phyloP scores from a whole-genome alignment of 2,113 vertebrate species.

The Malurus melanocephalus region DNA sequence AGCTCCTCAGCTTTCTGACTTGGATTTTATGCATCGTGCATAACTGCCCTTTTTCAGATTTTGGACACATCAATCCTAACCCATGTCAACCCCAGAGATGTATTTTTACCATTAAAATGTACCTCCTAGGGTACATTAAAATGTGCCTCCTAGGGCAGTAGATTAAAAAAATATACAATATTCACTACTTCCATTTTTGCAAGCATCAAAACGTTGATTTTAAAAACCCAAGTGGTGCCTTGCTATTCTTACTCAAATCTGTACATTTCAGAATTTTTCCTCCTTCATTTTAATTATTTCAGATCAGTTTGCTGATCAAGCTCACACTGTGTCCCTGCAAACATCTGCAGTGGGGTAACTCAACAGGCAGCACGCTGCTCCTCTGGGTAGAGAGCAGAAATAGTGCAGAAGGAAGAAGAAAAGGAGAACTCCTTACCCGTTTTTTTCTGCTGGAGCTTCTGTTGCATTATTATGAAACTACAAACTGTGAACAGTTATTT shows the following conservation, averaged over 20 bases:
- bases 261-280: background rate
- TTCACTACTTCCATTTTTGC: background rate
- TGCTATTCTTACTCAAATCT: background rate
- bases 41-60: background rate
- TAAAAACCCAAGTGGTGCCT: background rate
- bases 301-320: background rate
- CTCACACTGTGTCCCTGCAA: background rate
- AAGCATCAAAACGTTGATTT: background rate
- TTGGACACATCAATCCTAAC: background rate
- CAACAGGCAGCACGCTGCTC: background rate
- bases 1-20: background rate
- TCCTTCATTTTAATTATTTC: background rate
- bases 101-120: background rate
- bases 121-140: background rate
- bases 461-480: conserved; percentile 3
- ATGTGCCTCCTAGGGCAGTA: background rate
- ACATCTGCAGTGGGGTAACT: background rate
- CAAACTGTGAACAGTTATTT: background rate
- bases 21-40: background rate
- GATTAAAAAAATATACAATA: background rate
- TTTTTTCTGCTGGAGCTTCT: background rate
- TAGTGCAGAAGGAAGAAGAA: background rate
- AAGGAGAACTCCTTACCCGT: conserved; percentile 7
- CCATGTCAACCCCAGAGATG: background rate
- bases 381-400: background rate